phyloP scores from a whole-genome alignment of 2,888 invertebrate genomes.

The Drosophila koepferae region DNA sequence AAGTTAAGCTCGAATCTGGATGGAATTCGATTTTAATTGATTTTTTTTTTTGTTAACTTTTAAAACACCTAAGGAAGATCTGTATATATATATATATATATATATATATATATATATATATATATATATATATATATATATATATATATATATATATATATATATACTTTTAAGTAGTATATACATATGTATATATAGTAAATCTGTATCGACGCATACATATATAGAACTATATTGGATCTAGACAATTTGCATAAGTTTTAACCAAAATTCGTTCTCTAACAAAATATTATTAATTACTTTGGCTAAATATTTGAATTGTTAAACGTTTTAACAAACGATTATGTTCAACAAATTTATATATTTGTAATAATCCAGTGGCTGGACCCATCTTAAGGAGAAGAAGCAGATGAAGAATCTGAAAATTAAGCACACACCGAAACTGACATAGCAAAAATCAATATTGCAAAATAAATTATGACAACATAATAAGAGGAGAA shows the following conservation, averaged over 20 bases:
- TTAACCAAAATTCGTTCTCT: background rate
- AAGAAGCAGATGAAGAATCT: background rate
- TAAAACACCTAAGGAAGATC: background rate
- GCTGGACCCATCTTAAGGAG: slow-evolving; percentile 20
- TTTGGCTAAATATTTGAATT: slow-evolving; percentile 16
- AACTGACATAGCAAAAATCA: background rate
- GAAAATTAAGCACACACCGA: background rate
- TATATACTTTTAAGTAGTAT: background rate
- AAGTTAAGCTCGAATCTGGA: slow-evolving; percentile 15
- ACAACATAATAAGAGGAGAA: background rate
- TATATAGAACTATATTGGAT: background rate
- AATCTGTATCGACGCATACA: background rate
- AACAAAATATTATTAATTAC: background rate
- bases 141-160: slow-evolving; percentile 2
- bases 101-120: background rate
- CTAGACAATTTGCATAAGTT: slow-evolving; percentile 6
- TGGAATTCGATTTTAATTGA: background rate
- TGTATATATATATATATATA: background rate
- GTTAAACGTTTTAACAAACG: slow-evolving; percentile 10
- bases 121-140: background rate
- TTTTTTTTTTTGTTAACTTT: background rate
- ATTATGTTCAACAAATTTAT: slow-evolving; percentile 3
- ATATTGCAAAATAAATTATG: slow-evolving; percentile 23
- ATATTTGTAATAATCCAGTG: slow-evolving; percentile 20
- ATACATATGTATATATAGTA: no score